Base-by-base conservation (phyloP, 2,113 vertebrate species). In the Otolemur garnettii region DNA sequence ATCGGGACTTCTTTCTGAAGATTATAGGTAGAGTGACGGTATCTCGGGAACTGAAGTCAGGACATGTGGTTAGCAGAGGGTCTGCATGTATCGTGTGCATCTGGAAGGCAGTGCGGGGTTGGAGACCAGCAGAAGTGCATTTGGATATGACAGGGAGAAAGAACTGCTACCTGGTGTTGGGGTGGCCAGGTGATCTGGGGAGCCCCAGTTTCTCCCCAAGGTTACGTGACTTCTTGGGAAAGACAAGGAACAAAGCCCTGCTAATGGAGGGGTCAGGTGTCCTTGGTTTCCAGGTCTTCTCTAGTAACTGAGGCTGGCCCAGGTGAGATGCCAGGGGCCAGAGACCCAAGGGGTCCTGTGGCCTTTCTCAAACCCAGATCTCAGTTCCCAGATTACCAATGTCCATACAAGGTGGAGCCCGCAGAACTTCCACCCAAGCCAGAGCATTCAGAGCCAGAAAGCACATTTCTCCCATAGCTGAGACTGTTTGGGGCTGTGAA, bases 21-120 rank as follows among this genome's bases (percentile, higher is more conserved):
- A 13, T 21, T 5, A 8, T 5, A 14, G 3, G 35, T 9, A 19
- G 53, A 33, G 26, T 4, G 22, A 12, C 1, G 77, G 60, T 28
- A 17, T 5, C 68, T 87, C 57, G 60, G 6, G 17, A 68, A 33
- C 59, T 5, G 8, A 15, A n/a, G 30, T 4, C 50, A 57, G 53
- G 35, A n/a, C 9, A 1, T 0, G 0, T 4, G 45, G n/a, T 28
- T 9, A 0, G 38, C 26, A 2, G 24, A 77, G 66, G 59, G 18
- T 24, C 28, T 19, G 14, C 11, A 0, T 21, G 55, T 1, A 0
- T 12, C 12, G 42, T 9, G 0, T 8, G 14, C 4, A 15, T 0
- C 72, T 13, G 55, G 69, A n/a, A 30, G 72, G n/a, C 35, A 5
- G 60, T 10, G 12, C 12, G 50, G 22, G 15, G 62, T 35, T 24